A percentile compares a stretch with the other conserved stretches of the same genome.
These are phyloP conservation scores for Vanessa atalanta DNA, from an alignment of 1,140 invertebrate species.

Conservation along the genomic window DNA sequence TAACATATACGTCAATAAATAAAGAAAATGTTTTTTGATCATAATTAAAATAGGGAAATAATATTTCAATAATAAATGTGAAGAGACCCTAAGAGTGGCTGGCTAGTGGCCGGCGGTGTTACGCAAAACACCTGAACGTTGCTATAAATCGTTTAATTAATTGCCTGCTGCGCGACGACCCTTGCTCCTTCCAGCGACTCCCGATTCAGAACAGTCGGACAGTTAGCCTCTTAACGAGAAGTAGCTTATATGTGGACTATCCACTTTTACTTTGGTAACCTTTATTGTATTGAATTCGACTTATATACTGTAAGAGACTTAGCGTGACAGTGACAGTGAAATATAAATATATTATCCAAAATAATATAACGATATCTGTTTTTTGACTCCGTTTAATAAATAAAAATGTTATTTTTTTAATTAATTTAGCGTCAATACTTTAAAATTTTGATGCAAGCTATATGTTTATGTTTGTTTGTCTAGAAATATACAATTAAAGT, in stretches of 20 bases:
- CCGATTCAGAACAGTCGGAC: constrained; percentile 44
- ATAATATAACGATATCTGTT: too few species aligned
- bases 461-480: too few species aligned
- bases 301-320: neutral
- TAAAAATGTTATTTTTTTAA: too few species aligned
- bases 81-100: neutral
- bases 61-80: neutral
- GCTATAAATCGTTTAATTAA: constrained; percentile 63
- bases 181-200: constrained; percentile 41
- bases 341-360: neutral
- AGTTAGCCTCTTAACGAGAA: constrained; percentile 38
- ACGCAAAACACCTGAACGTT: constrained; percentile 46
- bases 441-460: too few species aligned
- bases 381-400: too few species aligned
- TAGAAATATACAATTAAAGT: too few species aligned
- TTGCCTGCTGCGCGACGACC: constrained; percentile 47
- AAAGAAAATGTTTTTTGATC: neutral
- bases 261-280: neutral
- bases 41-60: neutral
- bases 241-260: neutral
- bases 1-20: too few species aligned
- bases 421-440: too few species aligned
- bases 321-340: neutral
- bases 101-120: constrained; percentile 22
- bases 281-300: neutral